A percentile compares a stretch with the other conserved stretches of the same genome.
phyloP scores from a whole-genome alignment of 1,140 invertebrate species.

The Aphaenogaster floridana region DNA sequence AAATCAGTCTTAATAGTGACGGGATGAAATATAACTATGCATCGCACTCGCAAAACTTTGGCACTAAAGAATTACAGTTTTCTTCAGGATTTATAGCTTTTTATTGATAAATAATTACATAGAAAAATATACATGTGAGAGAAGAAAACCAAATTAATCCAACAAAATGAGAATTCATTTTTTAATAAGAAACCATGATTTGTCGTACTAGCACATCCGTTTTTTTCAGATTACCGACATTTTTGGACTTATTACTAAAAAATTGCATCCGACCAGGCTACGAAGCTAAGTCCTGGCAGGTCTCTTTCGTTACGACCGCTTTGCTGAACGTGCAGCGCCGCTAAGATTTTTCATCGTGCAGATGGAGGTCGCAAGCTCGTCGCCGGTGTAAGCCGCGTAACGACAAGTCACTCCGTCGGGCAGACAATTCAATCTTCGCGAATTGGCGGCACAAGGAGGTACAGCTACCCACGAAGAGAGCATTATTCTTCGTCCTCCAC shows the following conservation, averaged over 20 bases:
- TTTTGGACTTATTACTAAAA: constrained; percentile 16
- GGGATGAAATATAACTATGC: not conserved
- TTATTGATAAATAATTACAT: not conserved
- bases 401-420: constrained; percentile 65
- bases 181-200: not conserved
- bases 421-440: constrained; percentile 75
- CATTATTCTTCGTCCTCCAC: constrained; percentile 70
- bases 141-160: not conserved
- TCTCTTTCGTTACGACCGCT: constrained; percentile 29
- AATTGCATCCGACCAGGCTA: not conserved
- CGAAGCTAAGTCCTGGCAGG: not conserved
- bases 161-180: not conserved
- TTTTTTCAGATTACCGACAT: constrained; percentile 5
- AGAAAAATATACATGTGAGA: not conserved
- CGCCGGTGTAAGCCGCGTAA: constrained; percentile 63
- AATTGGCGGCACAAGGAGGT: constrained; percentile 59
- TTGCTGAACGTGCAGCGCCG: constrained; percentile 14
- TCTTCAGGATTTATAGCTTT: not conserved
- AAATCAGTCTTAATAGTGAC: not conserved
- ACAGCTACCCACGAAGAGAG: constrained; percentile 60
- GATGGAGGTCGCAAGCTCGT: constrained; percentile 37
- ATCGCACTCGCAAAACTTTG: not conserved
- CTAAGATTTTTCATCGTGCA: constrained; percentile 45
- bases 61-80: not conserved
- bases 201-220: not conserved